Base-by-base conservation (phyloP, 1,140 invertebrate genomes). In the Rhyacophila brunnea region DNA sequence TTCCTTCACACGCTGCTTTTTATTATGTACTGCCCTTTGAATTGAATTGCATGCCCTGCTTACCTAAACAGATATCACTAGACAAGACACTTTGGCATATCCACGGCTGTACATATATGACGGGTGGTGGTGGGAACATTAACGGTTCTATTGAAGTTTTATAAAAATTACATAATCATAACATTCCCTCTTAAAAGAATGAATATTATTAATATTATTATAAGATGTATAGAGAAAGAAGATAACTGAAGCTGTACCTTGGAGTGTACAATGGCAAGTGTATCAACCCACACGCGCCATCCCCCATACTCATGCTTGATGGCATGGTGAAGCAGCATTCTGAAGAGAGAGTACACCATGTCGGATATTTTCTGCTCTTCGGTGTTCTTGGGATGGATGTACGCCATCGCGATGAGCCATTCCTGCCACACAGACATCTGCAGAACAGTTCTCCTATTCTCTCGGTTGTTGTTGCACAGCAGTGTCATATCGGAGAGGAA, bases 391-490 rank as follows among this genome's bases (percentile, higher is more conserved):
- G 96, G 95, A 75, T 98, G 96, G 51, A 99, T 96, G 72, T 98
- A 98, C 18, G 96, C 93, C 87, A 99, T 89, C 4, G 95, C 95
- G 67, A 99, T 99, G 1, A 99, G 81, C 97, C 97, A 99, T 72
- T 99, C 96, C 79, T 99, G 97, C 97, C 97, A 99, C 1, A 99
- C 97, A 5, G 96, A 99, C 97, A 99, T 99, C 79, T 99, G 97
- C 10, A 99, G 81, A 1, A 99, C 93, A 0, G 94, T 99, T 62
- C 96, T 80, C 46, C 97, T 79, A 77, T 99, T 99, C 73, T 99
- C 96, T 14, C 95, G 83, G 73, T 96, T 98, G 72, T 96, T 96
- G 70, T 96, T 97, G 74, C 96, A 99, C 13, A 99, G 79, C 49
- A 96, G 79, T 3, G 95, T 99, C 87, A 99, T 95, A 74, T 99